Evolutionary conservation across 2,797 vertebrate genomes (phyloP).

Genomic region (Eleutherodactylus coqui): DNA sequence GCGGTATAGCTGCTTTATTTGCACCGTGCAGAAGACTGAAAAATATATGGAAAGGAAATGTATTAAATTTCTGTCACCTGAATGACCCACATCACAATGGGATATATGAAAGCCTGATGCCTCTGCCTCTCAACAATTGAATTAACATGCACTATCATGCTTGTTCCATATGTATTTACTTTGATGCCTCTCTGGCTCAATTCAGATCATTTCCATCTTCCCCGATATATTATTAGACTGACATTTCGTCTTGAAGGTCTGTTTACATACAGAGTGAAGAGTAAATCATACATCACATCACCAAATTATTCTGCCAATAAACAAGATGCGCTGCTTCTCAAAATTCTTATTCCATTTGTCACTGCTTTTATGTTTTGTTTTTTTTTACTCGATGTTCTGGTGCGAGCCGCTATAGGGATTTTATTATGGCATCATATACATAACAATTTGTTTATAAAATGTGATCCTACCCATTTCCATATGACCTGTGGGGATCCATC

Average conservation of each 20-base stretch:
- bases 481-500: too few species aligned
- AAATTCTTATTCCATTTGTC: neutral
- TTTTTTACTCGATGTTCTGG: neutral
- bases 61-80: constrained; percentile 23
- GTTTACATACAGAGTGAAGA: constrained; percentile 16
- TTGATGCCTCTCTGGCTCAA: constrained; percentile 18
- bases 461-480: neutral
- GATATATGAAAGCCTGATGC: constrained; percentile 33
- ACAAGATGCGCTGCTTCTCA: neutral
- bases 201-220: constrained; percentile 9
- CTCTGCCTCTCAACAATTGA: constrained; percentile 26
- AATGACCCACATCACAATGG: constrained; percentile 14
- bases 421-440: neutral
- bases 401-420: too few species aligned
- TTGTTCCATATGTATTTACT: constrained; percentile 37
- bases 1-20: neutral
- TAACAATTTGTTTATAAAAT: neutral
- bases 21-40: neutral
- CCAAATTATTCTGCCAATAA: constrained; percentile 4
- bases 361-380: neutral
- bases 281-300: constrained; percentile 8
- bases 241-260: constrained; percentile 25
- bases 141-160: constrained; percentile 45
- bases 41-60: constrained; percentile 31
- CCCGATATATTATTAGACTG: constrained; percentile 37